A percentile compares a stretch with the other conserved stretches of the same genome.
Evolutionary conservation across 1,140 invertebrate genomes (phyloP).

Genomic region (Aphis gossypii): DNA sequence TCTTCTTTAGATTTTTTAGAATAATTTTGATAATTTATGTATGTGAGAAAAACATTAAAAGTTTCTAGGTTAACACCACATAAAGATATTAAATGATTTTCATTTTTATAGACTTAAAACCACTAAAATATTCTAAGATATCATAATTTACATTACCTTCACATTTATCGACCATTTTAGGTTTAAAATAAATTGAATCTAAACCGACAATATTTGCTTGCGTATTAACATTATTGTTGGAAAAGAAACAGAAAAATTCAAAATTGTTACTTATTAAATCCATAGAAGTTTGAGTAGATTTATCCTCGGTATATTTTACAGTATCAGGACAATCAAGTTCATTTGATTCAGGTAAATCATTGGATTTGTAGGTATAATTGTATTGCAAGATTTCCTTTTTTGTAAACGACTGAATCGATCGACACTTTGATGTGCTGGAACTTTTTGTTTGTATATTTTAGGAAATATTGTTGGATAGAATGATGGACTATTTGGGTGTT

Average conservation of each 20-base stretch:
- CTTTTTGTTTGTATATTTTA: not conserved
- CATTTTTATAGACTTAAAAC: too few species aligned
- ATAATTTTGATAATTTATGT: too few species aligned
- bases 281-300: slow-evolving; percentile 11
- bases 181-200: slow-evolving; percentile 8
- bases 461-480: not conserved
- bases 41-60: too few species aligned
- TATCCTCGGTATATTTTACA: not conserved
- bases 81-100: too few species aligned
- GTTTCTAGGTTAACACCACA: too few species aligned
- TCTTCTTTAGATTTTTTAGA: too few species aligned
- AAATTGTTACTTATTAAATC: not conserved
- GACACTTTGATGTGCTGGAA: not conserved
- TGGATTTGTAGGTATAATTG: not conserved
- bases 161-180: slow-evolving; percentile 20
- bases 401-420: not conserved
- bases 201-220: not conserved
- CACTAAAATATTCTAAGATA: too few species aligned
- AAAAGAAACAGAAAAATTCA: not conserved
- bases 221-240: not conserved
- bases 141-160: not conserved
- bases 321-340: not conserved
- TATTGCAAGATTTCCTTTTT: not conserved
- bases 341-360: not conserved
- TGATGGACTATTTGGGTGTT: slow-evolving; percentile 12